These are phyloP conservation scores for Trididemnum nubilum DNA, from an alignment of 23 tunicate genomes.

Conservation along the genomic window DNA sequence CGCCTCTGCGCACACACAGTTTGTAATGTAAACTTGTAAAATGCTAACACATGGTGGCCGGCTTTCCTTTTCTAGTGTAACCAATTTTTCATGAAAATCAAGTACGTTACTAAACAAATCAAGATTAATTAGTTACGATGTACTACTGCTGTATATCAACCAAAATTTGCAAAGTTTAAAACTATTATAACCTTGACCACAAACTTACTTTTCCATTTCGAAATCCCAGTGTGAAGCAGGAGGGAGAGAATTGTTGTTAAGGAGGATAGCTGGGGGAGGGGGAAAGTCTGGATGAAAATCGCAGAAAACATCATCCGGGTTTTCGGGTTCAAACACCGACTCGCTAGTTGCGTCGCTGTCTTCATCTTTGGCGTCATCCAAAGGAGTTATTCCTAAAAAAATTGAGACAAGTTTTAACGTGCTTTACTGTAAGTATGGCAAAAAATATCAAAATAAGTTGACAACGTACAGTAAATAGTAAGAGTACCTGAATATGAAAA, in stretches of 20 bases:
- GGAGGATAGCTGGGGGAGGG: not conserved
- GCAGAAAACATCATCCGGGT: not conserved
- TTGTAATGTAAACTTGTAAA: too few relatives aligned
- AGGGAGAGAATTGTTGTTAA: constrained; percentile 12
- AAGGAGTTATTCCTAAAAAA: constrained; percentile 61
- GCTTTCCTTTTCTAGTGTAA: too few relatives aligned
- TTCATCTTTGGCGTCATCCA: constrained; percentile 49
- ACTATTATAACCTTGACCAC: too few relatives aligned
- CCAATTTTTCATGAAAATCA: too few relatives aligned
- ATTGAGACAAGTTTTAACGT: not conserved
- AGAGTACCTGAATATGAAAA: not conserved
- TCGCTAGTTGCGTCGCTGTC: constrained; percentile 47
- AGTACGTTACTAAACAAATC: too few relatives aligned
- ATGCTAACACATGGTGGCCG: too few relatives aligned
- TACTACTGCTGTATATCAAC: too few relatives aligned
- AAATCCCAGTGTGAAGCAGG: not conserved
- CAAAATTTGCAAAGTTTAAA: too few relatives aligned
- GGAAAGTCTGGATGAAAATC: not conserved
- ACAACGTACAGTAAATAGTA: not conserved
- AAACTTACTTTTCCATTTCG: not conserved
- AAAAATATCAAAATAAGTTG: not conserved
- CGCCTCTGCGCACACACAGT: too few relatives aligned
- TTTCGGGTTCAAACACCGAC: constrained; percentile 55
- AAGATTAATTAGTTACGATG: too few relatives aligned
- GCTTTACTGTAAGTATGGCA: not conserved